Evolutionary conservation across 2,797 vertebrate genomes (phyloP).

Genomic region (Coregonus ussuriensis): DNA sequence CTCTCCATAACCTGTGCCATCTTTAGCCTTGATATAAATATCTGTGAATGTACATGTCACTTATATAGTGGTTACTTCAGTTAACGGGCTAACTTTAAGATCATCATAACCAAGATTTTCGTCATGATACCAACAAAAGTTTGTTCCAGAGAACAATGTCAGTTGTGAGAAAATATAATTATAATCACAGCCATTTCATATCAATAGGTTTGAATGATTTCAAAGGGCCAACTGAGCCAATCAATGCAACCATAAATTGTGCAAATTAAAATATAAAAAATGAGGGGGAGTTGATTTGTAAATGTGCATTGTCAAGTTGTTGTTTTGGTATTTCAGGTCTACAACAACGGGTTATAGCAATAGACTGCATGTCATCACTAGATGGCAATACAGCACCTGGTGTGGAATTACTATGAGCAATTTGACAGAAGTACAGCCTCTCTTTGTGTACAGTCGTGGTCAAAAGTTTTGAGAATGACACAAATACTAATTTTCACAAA

Average conservation of each 20-base stretch:
- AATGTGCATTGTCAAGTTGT: neutral
- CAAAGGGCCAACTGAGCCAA: too few species aligned
- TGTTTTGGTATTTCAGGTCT: neutral
- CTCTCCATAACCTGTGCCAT: constrained; percentile 46
- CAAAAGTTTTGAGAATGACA: too few species aligned
- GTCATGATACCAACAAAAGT: too few species aligned
- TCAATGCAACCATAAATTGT: too few species aligned
- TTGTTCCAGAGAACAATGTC: too few species aligned
- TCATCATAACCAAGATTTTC: too few species aligned
- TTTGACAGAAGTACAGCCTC: constrained; percentile 1
- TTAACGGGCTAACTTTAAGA: too few species aligned
- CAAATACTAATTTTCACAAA: too few species aligned
- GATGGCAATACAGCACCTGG: constrained; percentile 76
- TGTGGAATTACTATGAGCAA: neutral
- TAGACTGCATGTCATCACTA: constrained; percentile 62
- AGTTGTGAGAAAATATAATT: neutral
- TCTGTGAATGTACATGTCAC: constrained; percentile 41
- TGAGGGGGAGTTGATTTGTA: neutral
- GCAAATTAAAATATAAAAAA: too few species aligned
- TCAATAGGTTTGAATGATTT: too few species aligned
- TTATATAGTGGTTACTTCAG: constrained; percentile 23
- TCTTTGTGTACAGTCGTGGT: too few species aligned
- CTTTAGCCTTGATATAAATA: constrained; percentile 77
- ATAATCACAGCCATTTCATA: neutral
- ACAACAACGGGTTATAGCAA: neutral